Base-by-base conservation (phyloP, 2,113 vertebrate species). In the Xiphophorus hellerii region DNA sequence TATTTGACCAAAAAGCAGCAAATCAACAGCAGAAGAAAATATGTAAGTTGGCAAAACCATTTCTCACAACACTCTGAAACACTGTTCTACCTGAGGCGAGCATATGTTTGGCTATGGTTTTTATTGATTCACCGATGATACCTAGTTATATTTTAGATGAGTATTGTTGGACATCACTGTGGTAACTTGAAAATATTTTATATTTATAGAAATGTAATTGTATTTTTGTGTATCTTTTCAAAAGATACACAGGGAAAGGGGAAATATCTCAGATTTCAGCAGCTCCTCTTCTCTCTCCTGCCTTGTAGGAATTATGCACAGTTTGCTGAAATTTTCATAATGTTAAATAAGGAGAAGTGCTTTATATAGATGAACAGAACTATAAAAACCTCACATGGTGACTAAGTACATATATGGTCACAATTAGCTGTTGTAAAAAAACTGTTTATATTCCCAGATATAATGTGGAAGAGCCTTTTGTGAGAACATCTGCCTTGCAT, bases 391-490 rank as follows among this genome's bases (percentile, higher is more conserved):
- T 68, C 48, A 76, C 4, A 61, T 30, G 77, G 73, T 71, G 48
- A 69, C 76, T 8, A 48, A 29, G 29, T 69, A 68, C 64, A 74
- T 61, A 76, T 66, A 62, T 60, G 62, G 37, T 27, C 27, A 67
- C 29, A 77, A 70, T 91, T 78, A 77, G 64, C 28, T 63, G 76
- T 10, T 35, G 72, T 80, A 78, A 83, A 87, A 81, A 14, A 14
- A 44, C 73, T 76, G 27, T 68, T 74, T 76, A 66, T 69, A 74
- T 72, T 65, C 69, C n/a, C 17, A 62, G 68, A n/a, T 20, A 22
- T 3, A 0, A 44, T 65, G 71, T 78, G 35, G 63, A n/a, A 71
- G 66, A 33, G 48, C 35, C 37, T 86, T 64, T 72, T 62, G 68
- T 62, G 77, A 78, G 71, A 88, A 76, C 73, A 81, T 82, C 54